These are phyloP conservation scores for Mustelus asterias DNA, from an alignment of 2,113 vertebrate species.

Conservation along the genomic window DNA sequence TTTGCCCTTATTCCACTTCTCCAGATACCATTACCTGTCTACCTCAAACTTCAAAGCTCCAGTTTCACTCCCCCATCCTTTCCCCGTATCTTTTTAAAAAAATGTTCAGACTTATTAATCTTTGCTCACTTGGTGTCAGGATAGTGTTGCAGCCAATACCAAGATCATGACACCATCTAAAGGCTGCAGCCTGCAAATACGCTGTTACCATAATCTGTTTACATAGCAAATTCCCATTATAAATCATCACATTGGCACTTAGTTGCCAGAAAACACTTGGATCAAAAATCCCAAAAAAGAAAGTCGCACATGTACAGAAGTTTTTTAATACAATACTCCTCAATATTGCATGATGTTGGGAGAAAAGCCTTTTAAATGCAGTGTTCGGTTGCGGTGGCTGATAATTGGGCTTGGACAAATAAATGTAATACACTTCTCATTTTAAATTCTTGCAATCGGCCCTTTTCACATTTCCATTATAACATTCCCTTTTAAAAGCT, in stretches of 20 bases:
- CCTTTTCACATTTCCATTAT: neutral
- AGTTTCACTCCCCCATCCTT: neutral
- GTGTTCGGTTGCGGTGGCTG: neutral
- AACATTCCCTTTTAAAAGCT: too few species aligned
- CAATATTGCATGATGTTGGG: neutral
- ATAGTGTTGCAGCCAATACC: neutral
- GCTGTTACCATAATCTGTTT: neutral
- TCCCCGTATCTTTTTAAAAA: neutral
- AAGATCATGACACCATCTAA: neutral
- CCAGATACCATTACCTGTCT: neutral
- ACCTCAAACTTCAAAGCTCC: neutral
- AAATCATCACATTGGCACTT: neutral
- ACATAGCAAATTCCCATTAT: neutral
- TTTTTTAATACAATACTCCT: neutral
- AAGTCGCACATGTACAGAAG: neutral
- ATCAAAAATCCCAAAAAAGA: neutral
- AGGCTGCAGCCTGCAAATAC: neutral
- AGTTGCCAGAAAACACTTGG: neutral
- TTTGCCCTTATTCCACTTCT: neutral
- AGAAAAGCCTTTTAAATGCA: neutral
- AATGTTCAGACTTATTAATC: neutral
- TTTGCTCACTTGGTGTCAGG: neutral
- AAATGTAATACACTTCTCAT: neutral
- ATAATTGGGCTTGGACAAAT: neutral
- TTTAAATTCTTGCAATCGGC: neutral